Percentiles rank a stretch among this genome's conserved stretches.
Evolutionary conservation across 1,140 invertebrate species (phyloP).

Genomic region (Amyelois transitella): DNA sequence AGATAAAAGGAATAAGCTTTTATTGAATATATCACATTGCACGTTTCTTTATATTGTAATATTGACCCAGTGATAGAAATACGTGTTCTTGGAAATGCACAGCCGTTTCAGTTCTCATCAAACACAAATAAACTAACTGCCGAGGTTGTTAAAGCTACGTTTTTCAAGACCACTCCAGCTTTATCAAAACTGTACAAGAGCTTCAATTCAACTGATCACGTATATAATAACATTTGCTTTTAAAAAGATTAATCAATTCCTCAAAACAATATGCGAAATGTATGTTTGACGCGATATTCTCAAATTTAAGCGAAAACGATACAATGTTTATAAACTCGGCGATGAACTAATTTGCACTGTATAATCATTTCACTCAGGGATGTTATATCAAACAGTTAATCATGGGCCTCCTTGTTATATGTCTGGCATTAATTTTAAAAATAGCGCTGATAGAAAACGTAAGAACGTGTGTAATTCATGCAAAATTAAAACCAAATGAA

Average conservation of each 20-base stretch:
- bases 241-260: slow-evolving; percentile 12
- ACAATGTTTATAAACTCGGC: slow-evolving; percentile 38
- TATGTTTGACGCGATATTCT: slow-evolving; percentile 30
- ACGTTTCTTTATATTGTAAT: no score
- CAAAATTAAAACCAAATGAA: no score
- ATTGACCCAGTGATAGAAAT: background rate
- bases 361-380: slow-evolving; percentile 19
- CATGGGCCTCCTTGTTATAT: slow-evolving; percentile 34
- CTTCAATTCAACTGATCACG: background rate
- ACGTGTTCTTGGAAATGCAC: background rate
- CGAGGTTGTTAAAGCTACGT: background rate
- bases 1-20: no score
- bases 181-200: background rate
- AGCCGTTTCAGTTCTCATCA: background rate
- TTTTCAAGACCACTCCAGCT: background rate
- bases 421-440: slow-evolving; percentile 25
- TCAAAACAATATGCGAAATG: slow-evolving; percentile 29
- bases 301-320: slow-evolving; percentile 36
- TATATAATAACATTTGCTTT: background rate
- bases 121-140: background rate
- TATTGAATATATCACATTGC: no score
- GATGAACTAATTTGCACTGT: background rate
- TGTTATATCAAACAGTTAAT: slow-evolving; percentile 19
- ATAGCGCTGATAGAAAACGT: slow-evolving; percentile 33
- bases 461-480: slow-evolving; percentile 16